Base-by-base conservation (phyloP, 2,888 invertebrate genomes). In the Anoplius nigerrimus region DNA sequence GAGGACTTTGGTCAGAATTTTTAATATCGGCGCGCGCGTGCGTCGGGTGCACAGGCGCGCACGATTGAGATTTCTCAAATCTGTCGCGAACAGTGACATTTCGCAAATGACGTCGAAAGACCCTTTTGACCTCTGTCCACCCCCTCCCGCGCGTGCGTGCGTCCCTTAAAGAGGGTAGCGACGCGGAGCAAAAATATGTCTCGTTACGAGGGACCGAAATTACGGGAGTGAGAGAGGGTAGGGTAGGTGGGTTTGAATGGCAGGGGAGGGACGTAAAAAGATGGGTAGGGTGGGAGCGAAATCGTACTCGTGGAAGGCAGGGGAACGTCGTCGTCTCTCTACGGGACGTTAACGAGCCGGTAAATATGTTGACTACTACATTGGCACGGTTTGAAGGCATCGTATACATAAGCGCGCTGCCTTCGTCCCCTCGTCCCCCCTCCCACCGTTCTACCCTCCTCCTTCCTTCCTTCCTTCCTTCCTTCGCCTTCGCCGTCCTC, bases 281-380 rank as follows among this genome's bases (percentile, higher is more conserved):
- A 62, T 61, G 21, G 46, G 56, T n/a, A n/a, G n/a, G n/a, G n/a
- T n/a, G 57, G 27, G 34, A 27, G n/a, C 18, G 64, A 27, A 54
- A 11, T 18, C 56, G 66, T 54, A 48, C 46, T 27, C 55, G 61
- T 43, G 34, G 62, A 34, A n/a, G n/a, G 56, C 51, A 59, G 53
- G 66, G 52, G 69, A 58, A 71, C 69, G 62, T 76, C 67, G 72
- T 67, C 69, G 67, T 77, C 76, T 79, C 76, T 76, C 80, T 75
- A 72, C 76, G 78, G 84, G 85, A 86, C 85, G 88, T 88, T 88
- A 88, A 88, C 88, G 88, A 88, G 88, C 87, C 87, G 85, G 88
- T 87, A 88, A 88, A 87, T 88, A 87, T 88, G 87, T 87, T 87
- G 88, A 88, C 88, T 86, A 85, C 87, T 84, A 86, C 86, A 81